Evolutionary conservation across 2,113 vertebrate genomes (phyloP), one percentile per base, ranked within the genome.

Genomic region (Oncorhynchus clarkii): DNA sequence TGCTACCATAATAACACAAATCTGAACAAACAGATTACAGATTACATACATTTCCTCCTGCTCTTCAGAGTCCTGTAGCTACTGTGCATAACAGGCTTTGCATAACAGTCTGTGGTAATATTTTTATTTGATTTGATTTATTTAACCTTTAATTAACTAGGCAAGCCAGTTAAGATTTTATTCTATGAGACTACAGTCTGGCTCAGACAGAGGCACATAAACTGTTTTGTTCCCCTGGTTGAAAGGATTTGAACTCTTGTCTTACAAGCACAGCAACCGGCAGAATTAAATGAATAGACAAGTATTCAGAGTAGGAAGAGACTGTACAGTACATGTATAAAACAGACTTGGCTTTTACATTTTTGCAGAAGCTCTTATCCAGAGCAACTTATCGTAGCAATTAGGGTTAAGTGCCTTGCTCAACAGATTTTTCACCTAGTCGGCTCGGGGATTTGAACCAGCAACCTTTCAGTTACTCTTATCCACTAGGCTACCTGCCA

Each of bases 91-190:
- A 54, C n/a, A 51, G 75, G 31, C 73, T 71, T 75, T 67, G 45
- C n/a, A 72, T 29, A 59, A 54, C n/a, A 51, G 76, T 72, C 57
- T 76, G 62, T 76, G 54, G n/a, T 78, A 66, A 74, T 67, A 67
- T 57, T 34, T 34, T 34, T 7, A 34, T 34, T 34, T 7, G 0
- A 34, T 34, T 5, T 34, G 0, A 34, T 7, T 34, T 34, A 34
- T 34, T 34, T 34, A 34, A 31, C 31, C 31, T 31, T 31, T 31
- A 31, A 5, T 31, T 31, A 31, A 34, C 34, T 34, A 1, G 34
- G 34, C 34, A 34, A 34, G 6, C 7, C 34, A 34, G 34, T 34
- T 34, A 34, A 34, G 6, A 34, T 8, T 34, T 0, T 8, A 34
- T 8, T 34, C 34, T 71, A 78, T 6, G 48, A 20, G 51, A 67